These are phyloP conservation scores for Bombylius discolor DNA, from an alignment of 2,888 invertebrate genomes.

Conservation along the genomic window DNA sequence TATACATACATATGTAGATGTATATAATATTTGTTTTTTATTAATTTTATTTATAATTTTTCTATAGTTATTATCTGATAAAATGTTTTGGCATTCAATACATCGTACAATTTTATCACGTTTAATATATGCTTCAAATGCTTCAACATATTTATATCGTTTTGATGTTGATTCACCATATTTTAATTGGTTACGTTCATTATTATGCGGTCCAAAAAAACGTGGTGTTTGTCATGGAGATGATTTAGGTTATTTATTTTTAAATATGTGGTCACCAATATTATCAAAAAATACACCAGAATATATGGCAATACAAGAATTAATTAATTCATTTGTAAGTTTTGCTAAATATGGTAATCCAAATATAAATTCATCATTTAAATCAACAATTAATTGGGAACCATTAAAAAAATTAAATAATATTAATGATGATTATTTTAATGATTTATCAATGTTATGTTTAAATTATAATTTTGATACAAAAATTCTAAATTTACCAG, in stretches of 20 bases:
- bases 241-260: constrained; percentile 34
- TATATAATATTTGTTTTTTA: too few species aligned
- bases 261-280: constrained; percentile 30
- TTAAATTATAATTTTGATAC: constrained; percentile 32
- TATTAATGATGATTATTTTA: background rate
- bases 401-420: background rate
- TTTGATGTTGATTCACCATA: constrained; percentile 35
- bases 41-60: too few species aligned
- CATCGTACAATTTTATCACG: constrained; percentile 29
- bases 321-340: constrained; percentile 28
- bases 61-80: constrained; percentile 34
- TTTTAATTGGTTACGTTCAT: constrained; percentile 32
- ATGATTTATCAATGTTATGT: constrained; percentile 15
- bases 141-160: constrained; percentile 32
- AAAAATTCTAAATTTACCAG: constrained; percentile 32
- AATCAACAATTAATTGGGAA: background rate
- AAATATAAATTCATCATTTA: constrained; percentile 16
- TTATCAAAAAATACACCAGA: constrained; percentile 27
- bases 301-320: constrained; percentile 30
- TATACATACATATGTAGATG: too few species aligned
- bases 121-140: constrained; percentile 21
- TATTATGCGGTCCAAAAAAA: constrained; percentile 30
- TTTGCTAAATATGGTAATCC: constrained; percentile 32
- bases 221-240: constrained; percentile 35
- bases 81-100: constrained; percentile 35